phyloP scores from a whole-genome alignment of 2,888 invertebrate species.

The Caenorhabditis sp. region DNA sequence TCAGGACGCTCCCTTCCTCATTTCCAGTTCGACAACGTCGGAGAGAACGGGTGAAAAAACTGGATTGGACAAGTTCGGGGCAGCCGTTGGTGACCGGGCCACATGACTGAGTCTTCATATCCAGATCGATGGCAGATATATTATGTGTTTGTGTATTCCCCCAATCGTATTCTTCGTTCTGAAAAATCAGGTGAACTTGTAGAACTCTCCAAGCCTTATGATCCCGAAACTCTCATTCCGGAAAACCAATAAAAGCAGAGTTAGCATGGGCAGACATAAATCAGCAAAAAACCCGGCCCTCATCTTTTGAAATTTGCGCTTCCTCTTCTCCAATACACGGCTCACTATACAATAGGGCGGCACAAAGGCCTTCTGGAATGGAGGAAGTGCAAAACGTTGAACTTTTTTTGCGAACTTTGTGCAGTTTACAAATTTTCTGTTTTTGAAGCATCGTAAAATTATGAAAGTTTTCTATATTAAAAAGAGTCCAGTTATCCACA shows the following conservation, averaged over 20 bases:
- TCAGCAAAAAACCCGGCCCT: conserved; percentile 51
- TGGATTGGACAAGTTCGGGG: conserved; percentile 59
- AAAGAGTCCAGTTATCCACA: no score
- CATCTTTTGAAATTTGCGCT: conserved; percentile 30
- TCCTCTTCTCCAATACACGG: conserved; percentile 4
- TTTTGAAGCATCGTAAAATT: no score
- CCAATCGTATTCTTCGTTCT: neutral
- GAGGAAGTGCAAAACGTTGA: no score
- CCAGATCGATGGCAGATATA: conserved; percentile 60
- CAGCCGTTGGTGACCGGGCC: conserved; percentile 50
- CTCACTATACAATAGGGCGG: conserved; percentile 16
- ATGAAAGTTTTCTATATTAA: no score
- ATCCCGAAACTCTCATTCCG: neutral
- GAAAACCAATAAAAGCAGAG: conserved; percentile 7
- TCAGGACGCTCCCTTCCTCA: conserved; percentile 34
- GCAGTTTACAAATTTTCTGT: no score
- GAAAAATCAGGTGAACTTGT: conserved; percentile 14
- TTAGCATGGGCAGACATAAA: conserved; percentile 49
- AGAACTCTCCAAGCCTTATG: neutral
- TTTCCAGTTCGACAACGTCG: conserved; percentile 60
- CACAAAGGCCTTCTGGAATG: no score
- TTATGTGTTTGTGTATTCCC: conserved; percentile 12
- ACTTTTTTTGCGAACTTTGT: no score
- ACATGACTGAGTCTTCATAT: conserved; percentile 59
- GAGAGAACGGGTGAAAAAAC: conserved; percentile 62